phyloP scores from a whole-genome alignment of 2,888 invertebrate genomes.

The Unio pictorum region DNA sequence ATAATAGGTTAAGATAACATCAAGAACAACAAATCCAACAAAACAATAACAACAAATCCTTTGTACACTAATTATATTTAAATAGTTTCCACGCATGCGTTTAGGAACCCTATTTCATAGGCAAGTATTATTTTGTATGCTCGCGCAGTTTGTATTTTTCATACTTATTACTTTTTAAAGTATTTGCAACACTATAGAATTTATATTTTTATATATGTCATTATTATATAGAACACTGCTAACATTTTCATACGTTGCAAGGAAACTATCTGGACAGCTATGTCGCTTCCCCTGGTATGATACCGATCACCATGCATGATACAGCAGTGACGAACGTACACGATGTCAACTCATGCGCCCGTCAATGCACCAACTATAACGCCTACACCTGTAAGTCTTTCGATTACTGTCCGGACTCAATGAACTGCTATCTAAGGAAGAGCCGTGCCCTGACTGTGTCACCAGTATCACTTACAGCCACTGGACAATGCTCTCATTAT shows the following conservation, averaged over 20 bases:
- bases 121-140: too few relatives aligned
- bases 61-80: too few relatives aligned
- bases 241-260: slow-evolving; percentile 16
- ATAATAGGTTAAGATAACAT: too few relatives aligned
- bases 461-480: neutral
- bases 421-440: slow-evolving; percentile 24
- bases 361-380: slow-evolving; percentile 16
- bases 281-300: slow-evolving; percentile 25
- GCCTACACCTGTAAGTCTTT: slow-evolving; percentile 25
- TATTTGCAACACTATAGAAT: too few relatives aligned
- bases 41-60: too few relatives aligned
- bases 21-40: too few relatives aligned
- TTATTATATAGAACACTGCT: too few relatives aligned
- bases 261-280: slow-evolving; percentile 44
- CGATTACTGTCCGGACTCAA: slow-evolving; percentile 30
- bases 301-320: slow-evolving; percentile 26
- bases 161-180: too few relatives aligned
- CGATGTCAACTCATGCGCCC: slow-evolving; percentile 40
- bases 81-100: too few relatives aligned
- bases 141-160: too few relatives aligned
- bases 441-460: slow-evolving; percentile 13
- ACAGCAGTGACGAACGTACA: slow-evolving; percentile 13
- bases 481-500: slow-evolving; percentile 13
- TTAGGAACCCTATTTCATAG: too few relatives aligned
- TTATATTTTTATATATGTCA: too few relatives aligned